Evolutionary conservation across 1,140 invertebrate species (phyloP), one percentile per base, ranked within the genome.

Genomic region (Drosophila pandora): DNA sequence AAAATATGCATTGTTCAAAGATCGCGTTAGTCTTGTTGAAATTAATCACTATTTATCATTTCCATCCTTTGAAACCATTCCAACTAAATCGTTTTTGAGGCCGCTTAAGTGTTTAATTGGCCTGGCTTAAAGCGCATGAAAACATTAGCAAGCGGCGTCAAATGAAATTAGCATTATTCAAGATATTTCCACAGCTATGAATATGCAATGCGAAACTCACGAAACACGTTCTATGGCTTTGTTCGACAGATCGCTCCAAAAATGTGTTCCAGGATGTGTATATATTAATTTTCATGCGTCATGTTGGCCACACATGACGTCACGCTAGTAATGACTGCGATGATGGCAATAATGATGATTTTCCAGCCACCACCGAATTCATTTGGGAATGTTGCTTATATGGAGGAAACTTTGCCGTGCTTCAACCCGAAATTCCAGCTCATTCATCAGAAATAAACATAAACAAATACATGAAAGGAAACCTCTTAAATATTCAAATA

Each of bases 161-260:
- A 69, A 70, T 69, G 28, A 62, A 67, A 76, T 81, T 81, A 76
- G 54, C 68, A 73, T 82, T 82, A 82, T 81, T 81, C 73, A 81
- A 37, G 62, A 64, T 59, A 54, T 63, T 68, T 73, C 32, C 49
- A 45, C 34, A 53, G 63, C 62, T 48, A 82, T 82, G 79, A 82
- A 82, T 82, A 83, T 61, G 30, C 58, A 83, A 83, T 83, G 69
- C n/a, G 49, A 57, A 70, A 39, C 57, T 48, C 54, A 63, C 34
- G 48, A 34, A 52, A 45, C 55, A 76, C 63, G 56, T 50, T 43
- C 48, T 45, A 67, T 55, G 62, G 50, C 62, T 48, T 56, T 68
- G 25, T 37, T 55, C n/a, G 17, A 30, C 50, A 30, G 30, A 30
- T 22, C 41, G 41, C 61, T 32, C 52, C 22, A 34, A 54, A 45